phyloP scores from a whole-genome alignment of 92 coral and sea anemone genomes.

The Nematostella vectensis region DNA sequence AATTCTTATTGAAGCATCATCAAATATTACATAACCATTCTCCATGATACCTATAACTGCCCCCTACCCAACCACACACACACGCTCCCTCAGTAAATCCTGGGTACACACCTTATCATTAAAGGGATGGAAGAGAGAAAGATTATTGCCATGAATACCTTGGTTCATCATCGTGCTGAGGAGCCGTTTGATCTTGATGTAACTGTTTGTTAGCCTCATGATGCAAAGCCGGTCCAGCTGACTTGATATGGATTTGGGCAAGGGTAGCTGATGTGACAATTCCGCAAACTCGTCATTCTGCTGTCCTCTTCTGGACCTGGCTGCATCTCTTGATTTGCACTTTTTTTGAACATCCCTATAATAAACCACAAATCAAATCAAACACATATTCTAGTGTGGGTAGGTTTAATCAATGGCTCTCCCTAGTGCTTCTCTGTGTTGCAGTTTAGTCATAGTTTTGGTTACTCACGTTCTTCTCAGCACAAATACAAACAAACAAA shows the following conservation, averaged over 20 bases:
- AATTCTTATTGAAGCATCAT: too few species aligned
- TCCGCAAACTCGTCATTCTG: conserved; percentile 95
- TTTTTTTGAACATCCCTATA: conserved; percentile 78
- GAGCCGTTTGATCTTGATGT: conserved; percentile 87
- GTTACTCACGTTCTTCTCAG: too few species aligned
- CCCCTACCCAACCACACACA: background rate
- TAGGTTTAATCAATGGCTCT: too few species aligned
- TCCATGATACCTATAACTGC: too few species aligned
- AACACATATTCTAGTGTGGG: too few species aligned
- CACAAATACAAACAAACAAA: too few species aligned
- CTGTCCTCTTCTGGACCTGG: conserved; percentile 93
- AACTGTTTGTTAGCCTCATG: conserved; percentile 98
- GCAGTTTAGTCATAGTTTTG: too few species aligned
- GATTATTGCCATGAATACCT: too few species aligned
- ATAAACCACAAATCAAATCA: background rate
- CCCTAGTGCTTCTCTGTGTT: background rate
- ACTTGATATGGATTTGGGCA: conserved; percentile 54
- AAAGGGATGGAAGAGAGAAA: too few species aligned
- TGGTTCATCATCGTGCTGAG: conserved; percentile 48
- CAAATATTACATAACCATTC: too few species aligned
- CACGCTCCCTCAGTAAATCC: too few species aligned
- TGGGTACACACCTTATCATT: too few species aligned
- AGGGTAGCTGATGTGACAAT: conserved; percentile 88
- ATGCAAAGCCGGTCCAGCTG: conserved; percentile 93
- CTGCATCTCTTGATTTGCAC: conserved; percentile 92